These are phyloP conservation scores for Agonopterix arenella DNA, from an alignment of 2,888 invertebrate species.

Conservation along the genomic window DNA sequence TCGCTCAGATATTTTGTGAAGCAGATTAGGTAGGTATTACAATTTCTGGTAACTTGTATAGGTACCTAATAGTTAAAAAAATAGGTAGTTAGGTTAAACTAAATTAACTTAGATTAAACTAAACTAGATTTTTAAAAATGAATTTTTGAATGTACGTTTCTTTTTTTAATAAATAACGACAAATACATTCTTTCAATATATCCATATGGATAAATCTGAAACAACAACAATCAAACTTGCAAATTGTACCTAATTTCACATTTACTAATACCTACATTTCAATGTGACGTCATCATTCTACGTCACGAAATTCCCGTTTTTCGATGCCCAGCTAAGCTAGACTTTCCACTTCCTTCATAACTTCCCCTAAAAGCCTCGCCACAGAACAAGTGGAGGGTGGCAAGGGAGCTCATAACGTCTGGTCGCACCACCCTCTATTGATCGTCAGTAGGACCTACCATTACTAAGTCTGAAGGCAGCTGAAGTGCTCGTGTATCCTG, in stretches of 20 bases:
- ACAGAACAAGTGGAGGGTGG: not conserved
- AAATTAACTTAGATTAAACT: no score
- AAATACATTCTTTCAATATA: no score
- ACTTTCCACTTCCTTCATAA: not conserved
- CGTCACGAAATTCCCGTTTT: conserved; percentile 4
- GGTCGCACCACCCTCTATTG: conserved; percentile 7
- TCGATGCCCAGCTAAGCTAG: not conserved
- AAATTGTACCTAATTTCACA: conserved; percentile 2
- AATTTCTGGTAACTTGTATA: no score
- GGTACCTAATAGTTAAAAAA: no score
- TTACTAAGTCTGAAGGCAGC: not conserved
- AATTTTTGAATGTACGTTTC: no score
- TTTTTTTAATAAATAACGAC: no score
- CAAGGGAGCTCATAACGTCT: not conserved
- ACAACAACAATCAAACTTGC: no score
- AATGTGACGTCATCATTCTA: conserved; percentile 6
- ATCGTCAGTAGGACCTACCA: not conserved
- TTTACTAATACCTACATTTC: not conserved
- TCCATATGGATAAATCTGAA: no score
- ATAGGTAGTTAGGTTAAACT: no score
- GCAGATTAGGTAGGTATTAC: no score
- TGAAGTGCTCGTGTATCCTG: not conserved
- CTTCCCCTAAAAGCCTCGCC: not conserved
- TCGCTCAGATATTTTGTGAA: no score
- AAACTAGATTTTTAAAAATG: no score